Evolutionary conservation across 2,888 invertebrate genomes (phyloP), one percentile per base, ranked within the genome.

Genomic region (Lutraria lutraria): DNA sequence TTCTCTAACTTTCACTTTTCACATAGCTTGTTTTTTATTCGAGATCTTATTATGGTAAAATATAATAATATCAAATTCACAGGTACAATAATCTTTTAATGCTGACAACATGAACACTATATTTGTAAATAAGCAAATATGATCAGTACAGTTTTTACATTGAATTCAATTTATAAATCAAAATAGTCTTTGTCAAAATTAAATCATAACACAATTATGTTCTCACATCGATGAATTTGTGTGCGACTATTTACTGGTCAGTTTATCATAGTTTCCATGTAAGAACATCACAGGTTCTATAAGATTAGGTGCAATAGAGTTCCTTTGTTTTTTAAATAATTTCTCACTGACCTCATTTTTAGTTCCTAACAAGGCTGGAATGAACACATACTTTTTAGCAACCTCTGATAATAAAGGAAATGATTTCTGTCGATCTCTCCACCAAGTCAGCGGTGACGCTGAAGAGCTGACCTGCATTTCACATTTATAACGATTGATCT

Each of bases 321-420:
- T 34, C 80, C 83, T 88, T 79, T 82, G 89, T 87, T 85, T 88
- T 31, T 76, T 31, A 60, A 34, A 88, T 72, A 81, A 68, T 56
- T 34, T 76, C 21, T 88, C 85, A 72, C 72, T 81, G 16, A 52
- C 43, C 15, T 72, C 80, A 56, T 87, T 82, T 16, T 76, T 83
- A 31, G 80, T 72, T 83, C 76, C 86, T 19, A 88, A 80, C 0
- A 89, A 83, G 21, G 90, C 92, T 25, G 91, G 89, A 10, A 89
- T 88, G 76, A 89, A 90, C 25, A 93, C 63, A 54, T 92, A 93
- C 10, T 87, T 88, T 84, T 84, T 88, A 0, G 93, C 93, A 3
- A 93, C 80, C 68, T 92, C 87, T 16, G 90, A 91, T 19, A 93
- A 72, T 15, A 89, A 86, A 10, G 93, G 93, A 56, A 89, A 93